Conservation (phyloP, 2,888 invertebrate genomes). For the Dioctria linearis region DNA sequence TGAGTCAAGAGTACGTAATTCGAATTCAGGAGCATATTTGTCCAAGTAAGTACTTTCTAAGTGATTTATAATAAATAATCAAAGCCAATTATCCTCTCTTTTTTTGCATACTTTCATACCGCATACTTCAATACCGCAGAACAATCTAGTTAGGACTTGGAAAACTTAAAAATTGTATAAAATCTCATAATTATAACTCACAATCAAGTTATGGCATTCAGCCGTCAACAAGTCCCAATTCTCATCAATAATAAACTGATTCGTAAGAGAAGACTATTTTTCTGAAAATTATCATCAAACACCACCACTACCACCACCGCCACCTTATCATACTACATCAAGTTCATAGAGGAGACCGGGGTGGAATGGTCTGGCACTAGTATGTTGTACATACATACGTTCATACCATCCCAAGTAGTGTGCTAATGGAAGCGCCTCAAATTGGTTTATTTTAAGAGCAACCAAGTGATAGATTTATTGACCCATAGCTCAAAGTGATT, state of each 20-base stretch:
- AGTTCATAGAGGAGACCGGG: background rate
- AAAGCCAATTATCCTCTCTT: no score
- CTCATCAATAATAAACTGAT: conserved; percentile 23
- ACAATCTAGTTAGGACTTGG: no score
- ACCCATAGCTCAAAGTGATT: conserved; percentile 57
- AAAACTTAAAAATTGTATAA: no score
- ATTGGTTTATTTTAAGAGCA: conserved; percentile 58
- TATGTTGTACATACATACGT: no score
- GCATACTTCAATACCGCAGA: no score
- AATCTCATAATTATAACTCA: no score
- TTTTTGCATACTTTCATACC: no score
- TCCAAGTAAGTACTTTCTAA: no score
- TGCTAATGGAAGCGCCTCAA: conserved; percentile 52
- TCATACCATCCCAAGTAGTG: background rate
- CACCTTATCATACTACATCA: background rate
- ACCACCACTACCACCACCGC: background rate
- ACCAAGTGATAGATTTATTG: conserved; percentile 58
- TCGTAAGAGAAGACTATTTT: conserved; percentile 25
- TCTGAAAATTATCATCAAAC: conserved; percentile 25
- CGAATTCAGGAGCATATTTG: no score
- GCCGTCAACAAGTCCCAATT: conserved; percentile 16
- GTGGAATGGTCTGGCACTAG: background rate
- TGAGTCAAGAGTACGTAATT: no score
- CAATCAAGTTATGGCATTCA: background rate
- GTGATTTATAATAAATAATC: no score